These are phyloP conservation scores for Hirudo medicinalis DNA, from an alignment of 1,140 invertebrate genomes.

Conservation along the genomic window DNA sequence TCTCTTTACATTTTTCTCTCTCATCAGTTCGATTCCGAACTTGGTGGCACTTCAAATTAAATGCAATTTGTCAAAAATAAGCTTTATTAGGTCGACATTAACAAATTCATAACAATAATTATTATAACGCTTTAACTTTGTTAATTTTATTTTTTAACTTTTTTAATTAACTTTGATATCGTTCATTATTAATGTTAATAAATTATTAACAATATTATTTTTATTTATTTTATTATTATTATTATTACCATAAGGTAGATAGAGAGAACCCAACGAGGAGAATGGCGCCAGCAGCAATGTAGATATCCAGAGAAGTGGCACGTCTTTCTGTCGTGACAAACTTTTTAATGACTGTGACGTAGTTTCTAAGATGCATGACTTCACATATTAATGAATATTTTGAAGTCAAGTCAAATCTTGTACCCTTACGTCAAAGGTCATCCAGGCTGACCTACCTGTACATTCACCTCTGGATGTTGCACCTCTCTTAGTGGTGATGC, in stretches of 20 bases:
- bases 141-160: too few relatives aligned
- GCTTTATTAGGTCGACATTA: too few relatives aligned
- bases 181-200: not conserved
- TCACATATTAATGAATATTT: too few relatives aligned
- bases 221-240: conserved; percentile 8
- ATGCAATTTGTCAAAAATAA: too few relatives aligned
- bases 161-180: too few relatives aligned
- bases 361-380: too few relatives aligned
- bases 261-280: not conserved
- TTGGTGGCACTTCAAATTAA: not conserved
- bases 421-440: not conserved
- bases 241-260: conserved; percentile 1
- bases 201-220: not conserved
- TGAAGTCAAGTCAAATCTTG: too few relatives aligned
- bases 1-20: not conserved
- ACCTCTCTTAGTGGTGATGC: not conserved
- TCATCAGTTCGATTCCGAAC: not conserved
- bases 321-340: not conserved
- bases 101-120: too few relatives aligned
- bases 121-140: not conserved
- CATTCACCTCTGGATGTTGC: not conserved
- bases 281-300: not conserved
- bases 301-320: not conserved
- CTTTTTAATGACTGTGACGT: not conserved
- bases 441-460: not conserved